A percentile compares a stretch with the other conserved stretches of the same genome.
These are phyloP conservation scores for Nansenia antarctica DNA, from an alignment of 2,113 vertebrate genomes.

Conservation along the genomic window DNA sequence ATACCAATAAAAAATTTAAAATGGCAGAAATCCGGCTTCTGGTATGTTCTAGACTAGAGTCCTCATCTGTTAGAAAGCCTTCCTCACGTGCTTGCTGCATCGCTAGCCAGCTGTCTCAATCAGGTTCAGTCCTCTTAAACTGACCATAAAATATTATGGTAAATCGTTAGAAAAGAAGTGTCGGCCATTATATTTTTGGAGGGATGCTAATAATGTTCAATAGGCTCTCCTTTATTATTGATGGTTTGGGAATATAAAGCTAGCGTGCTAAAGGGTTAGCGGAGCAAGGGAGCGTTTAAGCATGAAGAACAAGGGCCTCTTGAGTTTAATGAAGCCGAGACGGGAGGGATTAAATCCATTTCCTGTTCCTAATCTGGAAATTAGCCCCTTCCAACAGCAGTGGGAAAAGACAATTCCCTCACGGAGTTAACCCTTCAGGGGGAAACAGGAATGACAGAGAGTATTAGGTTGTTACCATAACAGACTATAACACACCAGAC, in stretches of 20 bases:
- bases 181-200: slow-evolving; percentile 44
- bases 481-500: neutral
- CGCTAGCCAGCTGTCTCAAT: slow-evolving; percentile 20
- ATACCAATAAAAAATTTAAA: slow-evolving; percentile 1
- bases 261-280: too few species aligned
- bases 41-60: neutral
- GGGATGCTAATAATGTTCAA: slow-evolving; percentile 55
- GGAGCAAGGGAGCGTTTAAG: slow-evolving; percentile 43
- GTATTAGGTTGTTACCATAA: neutral
- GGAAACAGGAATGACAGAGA: neutral
- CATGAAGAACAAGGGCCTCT: slow-evolving; percentile 71
- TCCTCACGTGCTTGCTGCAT: neutral
- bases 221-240: slow-evolving; percentile 47
- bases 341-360: slow-evolving; percentile 67
- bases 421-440: slow-evolving; percentile 8
- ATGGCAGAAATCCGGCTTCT: neutral
- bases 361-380: slow-evolving; percentile 70
- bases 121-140: slow-evolving; percentile 21
- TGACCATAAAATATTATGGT: slow-evolving; percentile 18
- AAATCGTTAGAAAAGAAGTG: slow-evolving; percentile 19
- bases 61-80: slow-evolving; percentile 17
- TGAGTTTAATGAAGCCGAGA: slow-evolving; percentile 63
- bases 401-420: slow-evolving; percentile 30
- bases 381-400: slow-evolving; percentile 50
- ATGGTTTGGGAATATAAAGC: slow-evolving; percentile 34